Conservation (phyloP, 2,113 vertebrate species). For the Toxotes jaculatrix region DNA sequence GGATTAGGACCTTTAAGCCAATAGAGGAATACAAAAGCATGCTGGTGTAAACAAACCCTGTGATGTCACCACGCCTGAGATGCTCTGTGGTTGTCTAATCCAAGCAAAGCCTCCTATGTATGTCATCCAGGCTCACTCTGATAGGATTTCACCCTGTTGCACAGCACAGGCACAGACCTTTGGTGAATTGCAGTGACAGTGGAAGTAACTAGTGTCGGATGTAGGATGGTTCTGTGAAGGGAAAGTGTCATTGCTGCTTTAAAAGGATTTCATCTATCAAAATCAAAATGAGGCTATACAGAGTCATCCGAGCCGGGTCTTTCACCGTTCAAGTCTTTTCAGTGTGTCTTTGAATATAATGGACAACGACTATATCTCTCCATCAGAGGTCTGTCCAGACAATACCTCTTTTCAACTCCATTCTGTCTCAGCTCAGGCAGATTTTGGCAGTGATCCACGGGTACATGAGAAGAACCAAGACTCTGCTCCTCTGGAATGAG, state of each 20-base stretch:
- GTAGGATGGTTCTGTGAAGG: slow-evolving; percentile 28
- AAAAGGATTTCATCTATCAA: slow-evolving; percentile 46
- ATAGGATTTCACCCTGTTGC: slow-evolving; percentile 44
- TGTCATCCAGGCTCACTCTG: slow-evolving; percentile 53
- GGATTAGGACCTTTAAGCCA: slow-evolving; percentile 27
- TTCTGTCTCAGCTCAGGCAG: slow-evolving; percentile 48
- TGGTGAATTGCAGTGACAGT: slow-evolving; percentile 39
- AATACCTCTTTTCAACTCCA: slow-evolving; percentile 32
- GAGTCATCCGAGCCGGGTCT: slow-evolving; percentile 17
- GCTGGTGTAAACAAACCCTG: slow-evolving; percentile 37
- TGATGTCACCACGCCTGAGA: slow-evolving; percentile 49
- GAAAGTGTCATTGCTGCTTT: slow-evolving; percentile 35
- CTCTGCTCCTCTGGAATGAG: slow-evolving; percentile 38
- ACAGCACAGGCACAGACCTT: slow-evolving; percentile 19
- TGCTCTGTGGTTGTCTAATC: slow-evolving; percentile 49
- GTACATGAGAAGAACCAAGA: slow-evolving; percentile 25
- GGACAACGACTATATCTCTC: slow-evolving; percentile 24
- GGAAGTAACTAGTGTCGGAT: slow-evolving; percentile 19
- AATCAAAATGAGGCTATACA: slow-evolving; percentile 33
- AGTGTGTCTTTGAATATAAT: slow-evolving; percentile 19
- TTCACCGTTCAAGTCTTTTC: slow-evolving; percentile 34
- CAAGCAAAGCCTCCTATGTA: slow-evolving; percentile 49
- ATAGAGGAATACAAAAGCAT: slow-evolving; percentile 24
- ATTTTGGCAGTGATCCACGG: slow-evolving; percentile 45
- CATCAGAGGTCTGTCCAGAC: slow-evolving; percentile 30